Evolutionary conservation across 2,888 invertebrate species (phyloP).

Genomic region (Abrostola tripartita): DNA sequence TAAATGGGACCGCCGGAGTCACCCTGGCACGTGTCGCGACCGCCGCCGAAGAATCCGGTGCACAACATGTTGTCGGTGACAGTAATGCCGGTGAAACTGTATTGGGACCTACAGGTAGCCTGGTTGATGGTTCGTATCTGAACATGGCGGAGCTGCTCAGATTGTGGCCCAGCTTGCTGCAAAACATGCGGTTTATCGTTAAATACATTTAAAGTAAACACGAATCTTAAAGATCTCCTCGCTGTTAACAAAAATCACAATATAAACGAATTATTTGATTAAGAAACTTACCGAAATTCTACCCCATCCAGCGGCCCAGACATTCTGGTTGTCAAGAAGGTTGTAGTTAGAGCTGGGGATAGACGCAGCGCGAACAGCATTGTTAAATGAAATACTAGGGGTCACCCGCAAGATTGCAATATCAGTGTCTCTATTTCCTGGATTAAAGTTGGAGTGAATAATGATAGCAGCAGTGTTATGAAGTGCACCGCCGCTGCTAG

Average conservation of each 20-base stretch:
- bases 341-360: slow-evolving; percentile 62
- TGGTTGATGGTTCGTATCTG: slow-evolving; percentile 66
- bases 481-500: slow-evolving; percentile 60
- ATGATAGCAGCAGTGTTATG: slow-evolving; percentile 38
- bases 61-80: slow-evolving; percentile 69
- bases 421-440: slow-evolving; percentile 59
- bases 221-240: not conserved
- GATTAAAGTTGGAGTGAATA: slow-evolving; percentile 56
- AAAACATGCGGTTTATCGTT: not conserved
- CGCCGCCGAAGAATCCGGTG: slow-evolving; percentile 67
- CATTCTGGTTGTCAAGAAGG: slow-evolving; percentile 59
- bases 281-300: slow-evolving; percentile 57
- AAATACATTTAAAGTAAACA: no score
- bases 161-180: slow-evolving; percentile 50
- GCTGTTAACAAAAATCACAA: not conserved
- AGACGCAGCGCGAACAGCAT: slow-evolving; percentile 24
- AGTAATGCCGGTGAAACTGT: slow-evolving; percentile 42
- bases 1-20: slow-evolving; percentile 71
- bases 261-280: no score
- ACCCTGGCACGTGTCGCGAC: slow-evolving; percentile 65
- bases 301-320: slow-evolving; percentile 70
- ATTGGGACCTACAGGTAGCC: slow-evolving; percentile 53
- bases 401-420: slow-evolving; percentile 61
- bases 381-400: slow-evolving; percentile 41
- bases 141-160: slow-evolving; percentile 65